Percentiles rank a stretch among this genome's conserved stretches.
Conservation (phyloP, 2,888 invertebrate species). For the Calephelis perditalis region DNA sequence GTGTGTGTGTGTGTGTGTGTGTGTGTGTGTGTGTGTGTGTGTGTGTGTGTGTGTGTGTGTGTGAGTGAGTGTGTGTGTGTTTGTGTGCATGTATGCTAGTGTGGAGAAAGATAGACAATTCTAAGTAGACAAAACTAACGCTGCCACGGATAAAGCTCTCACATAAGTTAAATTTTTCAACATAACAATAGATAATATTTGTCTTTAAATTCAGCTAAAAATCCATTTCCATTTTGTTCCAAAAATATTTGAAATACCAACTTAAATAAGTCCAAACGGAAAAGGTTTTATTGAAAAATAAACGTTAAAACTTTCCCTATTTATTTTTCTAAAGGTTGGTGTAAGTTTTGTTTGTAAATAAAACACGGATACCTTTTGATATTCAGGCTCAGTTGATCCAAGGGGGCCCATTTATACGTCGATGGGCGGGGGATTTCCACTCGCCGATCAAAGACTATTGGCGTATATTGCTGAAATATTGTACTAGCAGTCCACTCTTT, state of each 20-base stretch:
- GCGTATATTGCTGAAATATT: constrained; percentile 6
- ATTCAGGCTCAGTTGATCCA: constrained; percentile 6
- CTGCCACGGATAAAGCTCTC: too few relatives aligned
- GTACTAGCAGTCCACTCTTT: not conserved
- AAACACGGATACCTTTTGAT: constrained; percentile 11
- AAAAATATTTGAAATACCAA: not conserved
- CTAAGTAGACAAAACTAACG: too few relatives aligned
- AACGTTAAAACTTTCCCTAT: not conserved
- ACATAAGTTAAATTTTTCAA: too few relatives aligned
- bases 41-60: too few relatives aligned
- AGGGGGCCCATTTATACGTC: constrained; percentile 12
- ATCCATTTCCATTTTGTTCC: too few relatives aligned
- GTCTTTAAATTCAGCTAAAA: too few relatives aligned
- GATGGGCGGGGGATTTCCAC: constrained; percentile 24
- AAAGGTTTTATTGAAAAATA: not conserved
- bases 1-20: too few relatives aligned
- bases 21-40: too few relatives aligned
- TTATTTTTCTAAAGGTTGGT: constrained; percentile 8
- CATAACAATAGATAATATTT: too few relatives aligned
- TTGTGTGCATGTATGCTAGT: too few relatives aligned
- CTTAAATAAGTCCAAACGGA: not conserved
- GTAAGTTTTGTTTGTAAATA: constrained; percentile 4
- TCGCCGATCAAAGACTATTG: constrained; percentile 27
- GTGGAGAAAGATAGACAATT: too few relatives aligned
- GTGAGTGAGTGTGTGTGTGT: too few relatives aligned